These are phyloP conservation scores for Plecturocebus donacophilus DNA, from an alignment of 2,113 vertebrate genomes.

Conservation along the genomic window DNA sequence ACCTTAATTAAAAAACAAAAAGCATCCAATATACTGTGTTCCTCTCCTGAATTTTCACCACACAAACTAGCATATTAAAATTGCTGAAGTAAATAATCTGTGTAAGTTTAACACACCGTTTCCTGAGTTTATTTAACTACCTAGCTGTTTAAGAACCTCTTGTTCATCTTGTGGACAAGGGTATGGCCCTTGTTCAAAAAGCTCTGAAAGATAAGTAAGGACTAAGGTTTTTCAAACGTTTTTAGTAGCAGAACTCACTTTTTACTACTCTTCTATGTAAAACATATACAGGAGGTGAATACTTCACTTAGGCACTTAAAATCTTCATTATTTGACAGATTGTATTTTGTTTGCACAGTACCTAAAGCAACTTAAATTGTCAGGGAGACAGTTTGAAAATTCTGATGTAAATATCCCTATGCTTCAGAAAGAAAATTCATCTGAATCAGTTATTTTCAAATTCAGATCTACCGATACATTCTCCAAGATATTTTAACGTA, in stretches of 20 bases:
- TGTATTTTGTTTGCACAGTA: slow-evolving; percentile 23
- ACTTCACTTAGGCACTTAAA: neutral
- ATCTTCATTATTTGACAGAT: slow-evolving; percentile 23
- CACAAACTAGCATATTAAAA: neutral
- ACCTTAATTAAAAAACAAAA: neutral
- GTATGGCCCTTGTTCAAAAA: neutral
- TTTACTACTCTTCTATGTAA: neutral
- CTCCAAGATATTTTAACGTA: neutral
- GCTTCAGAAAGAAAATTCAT: neutral
- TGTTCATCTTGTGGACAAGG: neutral
- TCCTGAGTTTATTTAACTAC: neutral
- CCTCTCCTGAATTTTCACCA: neutral
- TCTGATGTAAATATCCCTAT: neutral
- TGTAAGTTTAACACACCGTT: neutral
- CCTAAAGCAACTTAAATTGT: slow-evolving; percentile 13
- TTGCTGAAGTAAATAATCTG: neutral
- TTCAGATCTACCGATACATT: neutral
- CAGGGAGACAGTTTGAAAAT: neutral
- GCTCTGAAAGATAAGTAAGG: neutral
- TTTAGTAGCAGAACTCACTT: neutral
- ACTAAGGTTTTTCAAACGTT: neutral
- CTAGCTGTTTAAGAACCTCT: neutral
- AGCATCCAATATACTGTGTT: neutral
- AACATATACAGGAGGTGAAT: neutral
- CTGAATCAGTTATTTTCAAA: neutral